A percentile compares a stretch with the other conserved stretches of the same genome.
phyloP scores from a whole-genome alignment of 2,113 vertebrate genomes.

The Condylura cristata region DNA sequence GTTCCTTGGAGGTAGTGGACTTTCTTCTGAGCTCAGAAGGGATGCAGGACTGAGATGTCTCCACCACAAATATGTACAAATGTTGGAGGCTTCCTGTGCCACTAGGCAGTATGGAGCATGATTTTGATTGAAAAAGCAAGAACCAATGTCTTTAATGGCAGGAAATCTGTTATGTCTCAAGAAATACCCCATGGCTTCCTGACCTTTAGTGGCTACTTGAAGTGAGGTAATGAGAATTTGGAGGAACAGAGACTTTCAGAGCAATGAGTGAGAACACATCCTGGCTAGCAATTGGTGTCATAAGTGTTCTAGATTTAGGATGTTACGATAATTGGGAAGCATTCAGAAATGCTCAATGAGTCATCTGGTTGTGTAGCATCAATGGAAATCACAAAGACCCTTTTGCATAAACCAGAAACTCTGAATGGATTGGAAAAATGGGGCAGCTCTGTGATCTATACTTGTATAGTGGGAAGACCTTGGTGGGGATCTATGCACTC shows the following conservation, averaged over 20 bases:
- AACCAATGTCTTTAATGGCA: constrained; percentile 83
- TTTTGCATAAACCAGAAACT: too few relatives aligned
- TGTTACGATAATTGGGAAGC: too few relatives aligned
- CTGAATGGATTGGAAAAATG: too few relatives aligned
- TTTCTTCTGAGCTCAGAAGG: constrained; percentile 53
- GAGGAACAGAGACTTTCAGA: constrained; percentile 72
- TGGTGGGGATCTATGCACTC: too few relatives aligned
- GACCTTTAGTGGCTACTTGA: constrained; percentile 83
- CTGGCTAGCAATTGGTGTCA: too few relatives aligned
- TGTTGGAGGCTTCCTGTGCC: constrained; percentile 86
- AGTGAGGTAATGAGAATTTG: constrained; percentile 82
- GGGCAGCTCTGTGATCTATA: too few relatives aligned
- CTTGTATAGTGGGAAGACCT: too few relatives aligned
- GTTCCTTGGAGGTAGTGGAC: neutral
- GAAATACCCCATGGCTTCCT: constrained; percentile 77
- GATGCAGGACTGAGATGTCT: constrained; percentile 87
- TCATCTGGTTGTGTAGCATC: too few relatives aligned
- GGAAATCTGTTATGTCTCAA: constrained; percentile 59
- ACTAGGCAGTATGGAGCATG: constrained; percentile 92
- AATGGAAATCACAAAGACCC: too few relatives aligned
- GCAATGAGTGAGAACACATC: constrained; percentile 70
- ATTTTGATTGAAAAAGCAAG: constrained; percentile 88
- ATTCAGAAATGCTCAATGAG: too few relatives aligned
- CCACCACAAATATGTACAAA: constrained; percentile 82
- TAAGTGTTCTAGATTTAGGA: too few relatives aligned